Percentiles rank a stretch among this genome's conserved stretches.
These are phyloP conservation scores for Graptemys geographica DNA, from an alignment of 2,797 vertebrate species.

Conservation along the genomic window DNA sequence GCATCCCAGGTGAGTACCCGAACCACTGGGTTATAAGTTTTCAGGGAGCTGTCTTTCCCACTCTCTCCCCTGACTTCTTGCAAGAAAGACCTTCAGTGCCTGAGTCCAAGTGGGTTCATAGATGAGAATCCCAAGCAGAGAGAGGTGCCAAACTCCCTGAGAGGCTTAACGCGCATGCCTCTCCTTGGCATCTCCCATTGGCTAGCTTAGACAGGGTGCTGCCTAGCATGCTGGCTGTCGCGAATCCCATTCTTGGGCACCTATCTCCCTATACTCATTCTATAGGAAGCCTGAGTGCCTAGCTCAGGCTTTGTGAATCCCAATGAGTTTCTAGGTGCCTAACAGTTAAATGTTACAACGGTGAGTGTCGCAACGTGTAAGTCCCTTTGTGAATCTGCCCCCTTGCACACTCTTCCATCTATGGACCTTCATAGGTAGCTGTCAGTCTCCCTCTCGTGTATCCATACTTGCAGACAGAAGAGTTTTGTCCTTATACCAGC, in stretches of 20 bases:
- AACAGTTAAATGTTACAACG: not conserved
- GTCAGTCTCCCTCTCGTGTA: not conserved
- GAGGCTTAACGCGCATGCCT: no score
- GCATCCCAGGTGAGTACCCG: not conserved
- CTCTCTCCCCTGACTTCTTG: not conserved
- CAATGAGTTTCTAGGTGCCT: not conserved
- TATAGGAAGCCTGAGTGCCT: not conserved
- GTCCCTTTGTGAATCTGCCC: not conserved
- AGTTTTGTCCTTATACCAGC: not conserved
- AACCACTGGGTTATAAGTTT: not conserved
- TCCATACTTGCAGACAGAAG: not conserved
- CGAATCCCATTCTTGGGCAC: not conserved
- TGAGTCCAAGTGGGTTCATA: not conserved
- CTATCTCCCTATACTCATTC: not conserved
- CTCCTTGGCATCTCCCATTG: not conserved
- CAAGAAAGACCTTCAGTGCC: not conserved
- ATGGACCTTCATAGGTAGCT: not conserved
- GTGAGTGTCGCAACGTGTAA: not conserved
- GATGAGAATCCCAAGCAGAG: not conserved
- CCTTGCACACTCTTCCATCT: not conserved
- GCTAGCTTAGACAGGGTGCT: not conserved
- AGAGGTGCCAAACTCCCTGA: not conserved
- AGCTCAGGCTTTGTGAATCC: not conserved
- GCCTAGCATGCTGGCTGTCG: not conserved
- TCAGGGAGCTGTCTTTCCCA: not conserved